Conservation (phyloP, 2,113 vertebrate species). For the Crocuta crocuta region DNA sequence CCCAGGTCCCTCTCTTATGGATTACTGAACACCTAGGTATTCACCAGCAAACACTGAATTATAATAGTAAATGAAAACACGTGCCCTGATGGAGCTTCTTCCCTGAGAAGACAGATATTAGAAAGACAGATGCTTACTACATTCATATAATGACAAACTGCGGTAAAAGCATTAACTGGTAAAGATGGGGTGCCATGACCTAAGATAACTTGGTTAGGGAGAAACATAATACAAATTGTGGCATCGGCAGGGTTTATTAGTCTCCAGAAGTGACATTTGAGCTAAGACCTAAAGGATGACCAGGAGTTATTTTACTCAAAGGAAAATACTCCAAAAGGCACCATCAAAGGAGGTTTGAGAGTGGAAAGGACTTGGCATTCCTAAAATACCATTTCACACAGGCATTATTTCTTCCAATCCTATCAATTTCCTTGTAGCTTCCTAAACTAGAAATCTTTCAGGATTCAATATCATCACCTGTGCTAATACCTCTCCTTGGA, state of each 20-base stretch:
- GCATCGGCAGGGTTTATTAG: not conserved
- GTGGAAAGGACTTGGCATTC: not conserved
- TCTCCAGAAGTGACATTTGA: not conserved
- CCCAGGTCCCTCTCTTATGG: not conserved
- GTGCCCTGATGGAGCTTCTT: not conserved
- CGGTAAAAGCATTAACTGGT: not conserved
- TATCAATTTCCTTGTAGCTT: not conserved
- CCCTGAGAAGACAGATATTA: not conserved
- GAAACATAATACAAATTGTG: not conserved
- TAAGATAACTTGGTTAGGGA: not conserved
- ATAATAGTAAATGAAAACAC: not conserved
- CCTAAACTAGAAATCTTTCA: not conserved
- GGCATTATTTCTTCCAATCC: not conserved
- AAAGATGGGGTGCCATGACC: not conserved
- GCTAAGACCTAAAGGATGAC: not conserved
- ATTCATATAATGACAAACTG: not conserved
- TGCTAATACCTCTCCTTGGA: not conserved
- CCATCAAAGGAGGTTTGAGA: not conserved
- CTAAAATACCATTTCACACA: not conserved
- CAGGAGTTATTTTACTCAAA: not conserved
- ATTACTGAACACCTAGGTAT: not conserved
- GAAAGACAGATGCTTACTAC: not conserved
- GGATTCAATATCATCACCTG: not conserved
- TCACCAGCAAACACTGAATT: not conserved
- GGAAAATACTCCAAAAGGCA: not conserved